These are phyloP conservation scores for Onychomys torridus DNA, from an alignment of 2,797 vertebrate species.

Conservation along the genomic window DNA sequence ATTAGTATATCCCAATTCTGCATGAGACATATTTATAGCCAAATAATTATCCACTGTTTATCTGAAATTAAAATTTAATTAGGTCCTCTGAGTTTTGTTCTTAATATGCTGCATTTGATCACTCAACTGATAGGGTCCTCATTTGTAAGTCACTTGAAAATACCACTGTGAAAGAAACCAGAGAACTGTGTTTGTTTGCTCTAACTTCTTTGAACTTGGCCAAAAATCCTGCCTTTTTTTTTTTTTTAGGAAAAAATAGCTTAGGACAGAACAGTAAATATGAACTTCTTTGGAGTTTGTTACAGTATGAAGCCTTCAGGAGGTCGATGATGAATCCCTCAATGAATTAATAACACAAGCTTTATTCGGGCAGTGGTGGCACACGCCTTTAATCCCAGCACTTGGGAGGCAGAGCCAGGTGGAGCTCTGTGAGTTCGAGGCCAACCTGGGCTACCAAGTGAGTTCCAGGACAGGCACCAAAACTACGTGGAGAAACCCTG, in stretches of 20 bases:
- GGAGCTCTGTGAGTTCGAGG: too few species aligned
- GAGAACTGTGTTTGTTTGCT: background rate
- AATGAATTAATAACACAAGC: background rate
- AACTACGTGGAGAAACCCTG: too few species aligned
- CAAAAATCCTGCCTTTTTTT: background rate
- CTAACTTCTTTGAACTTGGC: background rate
- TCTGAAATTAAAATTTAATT: slow-evolving; percentile 41
- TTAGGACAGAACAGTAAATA: background rate
- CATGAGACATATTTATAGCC: background rate
- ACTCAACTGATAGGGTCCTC: background rate
- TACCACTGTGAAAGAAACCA: background rate
- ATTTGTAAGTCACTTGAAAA: slow-evolving; percentile 26
- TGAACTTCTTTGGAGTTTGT: background rate
- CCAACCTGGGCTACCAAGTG: too few species aligned
- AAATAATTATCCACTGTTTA: slow-evolving; percentile 10
- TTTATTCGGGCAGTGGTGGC: too few species aligned
- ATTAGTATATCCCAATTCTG: background rate
- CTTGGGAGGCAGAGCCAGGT: too few species aligned
- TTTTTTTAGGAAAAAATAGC: background rate
- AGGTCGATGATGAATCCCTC: background rate
- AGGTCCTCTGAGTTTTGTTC: background rate
- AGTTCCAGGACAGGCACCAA: too few species aligned
- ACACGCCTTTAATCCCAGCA: too few species aligned
- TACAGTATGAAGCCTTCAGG: background rate
- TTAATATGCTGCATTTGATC: background rate